Base-by-base conservation (phyloP, 2,888 invertebrate genomes). In the Coenonympha arcania region DNA sequence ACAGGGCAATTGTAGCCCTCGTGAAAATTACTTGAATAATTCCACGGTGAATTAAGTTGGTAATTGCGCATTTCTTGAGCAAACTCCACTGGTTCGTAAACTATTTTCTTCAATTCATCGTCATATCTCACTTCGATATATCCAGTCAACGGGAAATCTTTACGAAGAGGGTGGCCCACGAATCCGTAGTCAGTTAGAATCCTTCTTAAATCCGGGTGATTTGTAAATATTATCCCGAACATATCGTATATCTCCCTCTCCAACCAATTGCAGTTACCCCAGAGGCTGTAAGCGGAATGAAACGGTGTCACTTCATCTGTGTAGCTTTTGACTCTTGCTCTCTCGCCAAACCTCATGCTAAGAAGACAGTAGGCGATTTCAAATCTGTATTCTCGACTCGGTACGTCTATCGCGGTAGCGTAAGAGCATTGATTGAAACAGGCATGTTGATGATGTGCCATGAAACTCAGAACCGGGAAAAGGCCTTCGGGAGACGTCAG, bases 171-270 rank as follows among this genome's bases (percentile, higher is more conserved):
- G 60, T 87, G 85, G 0, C 87, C 86, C 30, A 46, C 55, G 43
- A 86, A 85, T 0, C 85, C 86, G 44, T 86, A 86, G 62, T 85
- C 85, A 0, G 85, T 85, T 2, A 85, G 64, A 47, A 85, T 63
- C 50, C 85, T 69, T 18, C 85, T 69, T 56, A 85, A 69, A 61
- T 85, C 85, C 0, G 85, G 85, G 56, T 85, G 84, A 60, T 84
- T 75, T 8, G 67, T 71, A 53, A 82, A 85, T 8, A 85, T 65
- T 3, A 85, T 59, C 2, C 85, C 85, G 49, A 73, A 85, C 79
- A 85, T 75, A 31, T 85, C 85, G 34, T 80, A 85, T 4, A 79
- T 70, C 66, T 85, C 85, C 52, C 85, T 69, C 57, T 85, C 85
- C 9, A 65, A 72, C 66, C 68, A 71, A 19, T 70, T 64, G 18